phyloP scores from a whole-genome alignment of 2,797 vertebrate species.

The Muscicapa comitata region DNA sequence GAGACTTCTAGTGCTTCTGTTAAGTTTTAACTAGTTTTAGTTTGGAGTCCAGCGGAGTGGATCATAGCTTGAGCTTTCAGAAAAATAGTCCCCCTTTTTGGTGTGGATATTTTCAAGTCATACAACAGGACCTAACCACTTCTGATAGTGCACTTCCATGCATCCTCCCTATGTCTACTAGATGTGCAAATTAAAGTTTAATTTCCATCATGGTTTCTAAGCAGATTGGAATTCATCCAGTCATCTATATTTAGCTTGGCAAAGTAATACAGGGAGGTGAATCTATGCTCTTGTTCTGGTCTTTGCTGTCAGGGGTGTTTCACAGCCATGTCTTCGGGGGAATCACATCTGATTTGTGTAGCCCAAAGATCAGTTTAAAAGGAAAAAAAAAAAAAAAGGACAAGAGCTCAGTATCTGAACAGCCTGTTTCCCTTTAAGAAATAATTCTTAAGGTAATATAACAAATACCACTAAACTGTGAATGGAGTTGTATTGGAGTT shows the following conservation, averaged over 20 bases:
- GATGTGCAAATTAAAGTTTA: not conserved
- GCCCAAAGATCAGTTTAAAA: not conserved
- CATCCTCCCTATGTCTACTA: not conserved
- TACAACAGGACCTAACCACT: not conserved
- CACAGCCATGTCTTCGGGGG: not conserved
- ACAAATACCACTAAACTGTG: not conserved
- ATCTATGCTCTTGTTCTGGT: not conserved
- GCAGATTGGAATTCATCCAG: slow-evolving; percentile 20
- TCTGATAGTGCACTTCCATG: not conserved
- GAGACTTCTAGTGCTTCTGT: not conserved
- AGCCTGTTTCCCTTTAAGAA: not conserved
- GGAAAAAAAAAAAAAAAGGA: not conserved
- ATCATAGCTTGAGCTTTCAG: not conserved
- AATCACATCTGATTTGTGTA: not conserved
- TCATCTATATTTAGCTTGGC: slow-evolving; percentile 24
- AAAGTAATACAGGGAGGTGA: not conserved
- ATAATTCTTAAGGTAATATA: not conserved
- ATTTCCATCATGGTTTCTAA: slow-evolving; percentile 7
- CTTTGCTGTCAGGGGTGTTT: not conserved
- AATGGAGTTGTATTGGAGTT: not conserved
- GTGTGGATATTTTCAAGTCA: not conserved
- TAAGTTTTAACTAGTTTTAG: not conserved
- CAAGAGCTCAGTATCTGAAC: not conserved
- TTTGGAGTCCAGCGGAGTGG: not conserved
- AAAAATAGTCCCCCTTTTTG: not conserved